Conservation (phyloP, 1,140 invertebrate species). For the Asobara japonica region DNA sequence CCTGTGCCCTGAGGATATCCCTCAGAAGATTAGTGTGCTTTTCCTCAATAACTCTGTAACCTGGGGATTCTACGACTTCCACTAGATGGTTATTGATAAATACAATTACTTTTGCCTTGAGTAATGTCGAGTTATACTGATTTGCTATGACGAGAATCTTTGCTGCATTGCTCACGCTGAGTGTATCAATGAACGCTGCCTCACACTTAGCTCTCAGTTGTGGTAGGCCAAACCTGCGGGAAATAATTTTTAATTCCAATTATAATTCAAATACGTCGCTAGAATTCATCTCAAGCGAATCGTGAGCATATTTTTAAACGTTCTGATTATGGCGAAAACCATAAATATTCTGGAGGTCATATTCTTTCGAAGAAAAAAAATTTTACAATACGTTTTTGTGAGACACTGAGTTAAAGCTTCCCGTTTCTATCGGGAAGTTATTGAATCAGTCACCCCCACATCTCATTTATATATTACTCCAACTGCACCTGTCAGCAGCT, state of each 20-base stretch:
- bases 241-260: no score
- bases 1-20: not conserved
- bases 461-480: no score
- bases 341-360: no score
- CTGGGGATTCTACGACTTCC: not conserved
- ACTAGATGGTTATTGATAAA: not conserved
- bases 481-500: not conserved
- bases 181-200: not conserved
- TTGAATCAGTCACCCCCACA: no score
- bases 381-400: no score
- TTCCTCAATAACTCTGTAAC: not conserved
- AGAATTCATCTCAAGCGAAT: no score
- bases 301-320: no score
- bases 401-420: no score
- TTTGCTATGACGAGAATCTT: not conserved
- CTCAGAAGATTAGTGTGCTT: not conserved
- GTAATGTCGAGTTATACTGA: not conserved
- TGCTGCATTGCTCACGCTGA: not conserved
- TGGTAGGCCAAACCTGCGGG: not conserved
- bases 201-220: not conserved
- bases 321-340: no score
- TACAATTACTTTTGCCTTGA: not conserved
- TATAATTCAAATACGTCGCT: no score
- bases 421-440: no score
- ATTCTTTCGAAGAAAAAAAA: no score